Evolutionary conservation across 2,888 invertebrate species (phyloP), one percentile per base, ranked within the genome.

Genomic region (Branchellion lobata): DNA sequence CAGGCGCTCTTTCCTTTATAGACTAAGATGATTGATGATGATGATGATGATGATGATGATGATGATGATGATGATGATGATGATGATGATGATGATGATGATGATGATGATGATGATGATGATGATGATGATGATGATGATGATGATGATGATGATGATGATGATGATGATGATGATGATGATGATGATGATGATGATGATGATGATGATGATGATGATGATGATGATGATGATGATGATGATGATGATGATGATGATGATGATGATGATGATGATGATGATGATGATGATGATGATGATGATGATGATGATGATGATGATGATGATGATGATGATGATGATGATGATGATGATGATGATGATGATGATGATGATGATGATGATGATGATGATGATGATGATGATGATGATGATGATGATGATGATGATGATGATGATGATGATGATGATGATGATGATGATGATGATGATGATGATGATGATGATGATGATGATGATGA

Each of bases 371-470:
- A 40, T 40, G 34, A 24, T 21, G n/a, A 40, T 36, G 47, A 40
- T 40, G 40, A 40, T 47, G 31, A 31, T 74, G n/a, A 34, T 33
- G 21, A 71, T 71, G 31, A 31, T 21, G 31, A 33, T n/a, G 31
- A 57, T 24, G 24, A 57, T 24, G 24, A 57, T 24, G 24, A 57
- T 57, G 24, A 57, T 18, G 24, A 57, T 57, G 24, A 57, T 57
- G 24, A 57, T 57, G 24, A 8, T 57, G 24, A 57, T 57, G 24
- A 57, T 57, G 61, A n/a, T 18, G 24, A 57, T 57, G 24, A 57
- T 57, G 61, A 57, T 73, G 73, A 36, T 73, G 73, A 1, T 73
- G 73, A 1, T 40, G 47, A 36, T 73, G 73, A 73, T 36, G 73
- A 1, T 73, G 73, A 1, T 1, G 73, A 40, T 36, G 40, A 40